These are phyloP conservation scores for Drosophila meridionalis DNA, from an alignment of 2,888 invertebrate genomes.

Conservation along the genomic window DNA sequence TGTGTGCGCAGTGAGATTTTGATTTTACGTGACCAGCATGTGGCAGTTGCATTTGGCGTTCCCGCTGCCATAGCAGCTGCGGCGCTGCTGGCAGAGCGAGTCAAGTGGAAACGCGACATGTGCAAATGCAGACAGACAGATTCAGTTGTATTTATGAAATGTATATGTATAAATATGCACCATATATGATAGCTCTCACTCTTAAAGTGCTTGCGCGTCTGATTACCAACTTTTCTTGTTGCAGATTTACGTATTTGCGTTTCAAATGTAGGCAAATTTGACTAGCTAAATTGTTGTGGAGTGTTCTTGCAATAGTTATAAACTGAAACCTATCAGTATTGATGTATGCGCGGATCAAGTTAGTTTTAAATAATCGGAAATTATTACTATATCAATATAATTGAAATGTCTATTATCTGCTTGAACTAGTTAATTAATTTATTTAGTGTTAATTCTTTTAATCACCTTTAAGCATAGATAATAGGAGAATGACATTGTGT, in stretches of 20 bases:
- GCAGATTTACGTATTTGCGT: not conserved
- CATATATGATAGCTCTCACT: slow-evolving; percentile 4
- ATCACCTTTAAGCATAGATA: too few species aligned
- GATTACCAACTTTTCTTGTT: not conserved
- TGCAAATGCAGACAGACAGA: slow-evolving; percentile 25
- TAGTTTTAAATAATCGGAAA: too few species aligned
- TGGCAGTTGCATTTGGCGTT: slow-evolving; percentile 35
- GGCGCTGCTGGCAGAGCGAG: slow-evolving; percentile 28
- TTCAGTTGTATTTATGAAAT: slow-evolving; percentile 14
- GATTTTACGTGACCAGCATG: slow-evolving; percentile 73
- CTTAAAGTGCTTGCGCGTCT: not conserved
- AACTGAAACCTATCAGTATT: too few species aligned
- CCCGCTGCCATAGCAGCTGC: slow-evolving; percentile 31
- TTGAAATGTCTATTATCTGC: too few species aligned
- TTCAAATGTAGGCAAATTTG: not conserved
- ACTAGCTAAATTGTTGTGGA: not conserved
- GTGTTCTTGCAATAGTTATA: too few species aligned
- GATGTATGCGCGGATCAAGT: too few species aligned
- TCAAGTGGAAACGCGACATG: slow-evolving; percentile 48
- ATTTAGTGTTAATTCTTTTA: too few species aligned
- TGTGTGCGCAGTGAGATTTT: slow-evolving; percentile 51
- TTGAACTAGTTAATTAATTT: too few species aligned
- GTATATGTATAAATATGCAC: slow-evolving; percentile 3
- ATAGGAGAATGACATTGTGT: too few species aligned
- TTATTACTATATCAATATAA: too few species aligned